These are phyloP conservation scores for Hermaeophaga mercurialis DNA, from an alignment of 2,888 invertebrate genomes.

Conservation along the genomic window DNA sequence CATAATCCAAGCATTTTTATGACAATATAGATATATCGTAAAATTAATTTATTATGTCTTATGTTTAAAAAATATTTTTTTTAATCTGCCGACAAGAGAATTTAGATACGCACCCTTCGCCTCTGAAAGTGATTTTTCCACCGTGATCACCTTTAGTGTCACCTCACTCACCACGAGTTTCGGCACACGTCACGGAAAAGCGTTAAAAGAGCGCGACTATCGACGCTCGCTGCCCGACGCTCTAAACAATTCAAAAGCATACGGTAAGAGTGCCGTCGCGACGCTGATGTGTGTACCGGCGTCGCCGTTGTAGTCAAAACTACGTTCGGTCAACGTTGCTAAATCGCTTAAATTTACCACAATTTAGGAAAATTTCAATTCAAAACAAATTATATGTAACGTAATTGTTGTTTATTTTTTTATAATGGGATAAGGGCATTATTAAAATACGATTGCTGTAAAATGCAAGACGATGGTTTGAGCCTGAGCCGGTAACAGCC, in stretches of 20 bases:
- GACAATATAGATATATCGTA: too few relatives aligned
- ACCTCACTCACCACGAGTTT: neutral
- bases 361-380: too few relatives aligned
- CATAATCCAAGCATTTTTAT: too few relatives aligned
- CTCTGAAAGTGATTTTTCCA: slow-evolving; percentile 1
- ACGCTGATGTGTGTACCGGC: slow-evolving; percentile 8
- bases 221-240: slow-evolving; percentile 2
- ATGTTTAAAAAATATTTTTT: neutral
- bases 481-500: too few relatives aligned
- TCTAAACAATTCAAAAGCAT: slow-evolving; percentile 6
- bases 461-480: too few relatives aligned
- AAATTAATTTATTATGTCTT: neutral
- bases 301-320: neutral
- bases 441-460: too few relatives aligned
- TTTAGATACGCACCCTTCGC: slow-evolving; percentile 5
- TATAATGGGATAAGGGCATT: too few relatives aligned
- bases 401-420: too few relatives aligned
- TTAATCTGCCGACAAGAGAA: too few relatives aligned
- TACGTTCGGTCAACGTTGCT: neutral
- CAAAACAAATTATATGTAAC: too few relatives aligned
- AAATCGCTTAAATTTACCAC: too few relatives aligned
- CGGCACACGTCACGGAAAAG: neutral
- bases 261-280: slow-evolving; percentile 9
- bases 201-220: neutral
- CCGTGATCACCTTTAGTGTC: neutral